Evolutionary conservation across 2,888 invertebrate genomes (phyloP), one percentile per base, ranked within the genome.

Genomic region (Lepetodrilus schrolli): DNA sequence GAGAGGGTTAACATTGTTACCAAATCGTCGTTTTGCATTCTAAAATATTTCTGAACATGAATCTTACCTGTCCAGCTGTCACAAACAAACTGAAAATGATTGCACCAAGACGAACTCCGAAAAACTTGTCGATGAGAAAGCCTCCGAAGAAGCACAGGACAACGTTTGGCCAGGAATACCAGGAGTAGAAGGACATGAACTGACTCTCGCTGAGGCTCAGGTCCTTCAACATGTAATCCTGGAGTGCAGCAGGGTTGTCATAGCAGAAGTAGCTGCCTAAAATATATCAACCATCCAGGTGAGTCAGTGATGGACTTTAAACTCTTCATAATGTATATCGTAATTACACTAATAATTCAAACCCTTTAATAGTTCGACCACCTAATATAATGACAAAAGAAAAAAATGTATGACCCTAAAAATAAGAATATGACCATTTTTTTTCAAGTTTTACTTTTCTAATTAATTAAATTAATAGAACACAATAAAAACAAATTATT

Each of bases 91-190:
- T 95, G 89, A 97, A 99, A 80, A 99, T 94, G 82, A 96, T 94
- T 65, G 98, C 96, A 49, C 98, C 98, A 79, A 96, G 91, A 82
- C 97, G 93, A 78, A 98, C 95, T 47, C 99, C 99, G 92, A 99
- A 97, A 58, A 97, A 94, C 82, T 95, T 94, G 92, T 99, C 98
- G 86, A 99, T 94, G 74, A 99, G 93, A 92, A 96, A 98, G 83
- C 99, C 98, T 51, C 98, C 99, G 88, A 99, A 93, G 91, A 98
- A 97, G 91, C 98, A 98, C 75, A 98, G 92, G 75, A 98, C 84
- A 2, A 98, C 95, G 93, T 99, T 99, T 36, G 99, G 99, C 98
- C 98, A 99, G 0, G 98, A 97, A 91, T 99, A 99, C 90, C 96
- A 4, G 95, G 89, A 95, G 91, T 99, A 99, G 58, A 99, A 92